Evolutionary conservation across 1,140 invertebrate species (phyloP).

Genomic region (Calliopsis andreniformis): DNA sequence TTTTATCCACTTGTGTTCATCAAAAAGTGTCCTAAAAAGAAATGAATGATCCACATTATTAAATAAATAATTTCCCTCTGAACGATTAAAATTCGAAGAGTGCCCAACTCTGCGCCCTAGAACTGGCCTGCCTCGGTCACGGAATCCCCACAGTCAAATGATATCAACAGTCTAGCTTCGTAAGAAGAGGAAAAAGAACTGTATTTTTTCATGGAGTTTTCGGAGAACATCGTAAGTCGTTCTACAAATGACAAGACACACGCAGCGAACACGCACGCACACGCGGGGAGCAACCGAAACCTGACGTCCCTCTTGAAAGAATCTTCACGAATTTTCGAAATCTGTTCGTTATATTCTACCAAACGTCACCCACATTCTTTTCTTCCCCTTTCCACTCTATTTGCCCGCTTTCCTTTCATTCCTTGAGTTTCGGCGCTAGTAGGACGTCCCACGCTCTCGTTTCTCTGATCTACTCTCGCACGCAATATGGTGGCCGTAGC

Average conservation of each 20-base stretch:
- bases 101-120: conserved; percentile 8
- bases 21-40: too few species aligned
- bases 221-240: conserved; percentile 14
- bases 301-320: conserved; percentile 31
- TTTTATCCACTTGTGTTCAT: too few species aligned
- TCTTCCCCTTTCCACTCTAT: background rate
- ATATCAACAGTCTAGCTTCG: conserved; percentile 39
- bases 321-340: conserved; percentile 40
- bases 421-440: too few species aligned
- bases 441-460: background rate
- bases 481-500: background rate
- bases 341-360: conserved; percentile 37
- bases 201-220: conserved; percentile 30
- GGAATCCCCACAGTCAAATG: conserved; percentile 8
- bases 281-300: background rate
- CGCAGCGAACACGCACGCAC: conserved; percentile 13
- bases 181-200: conserved; percentile 52
- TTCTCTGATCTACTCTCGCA: background rate
- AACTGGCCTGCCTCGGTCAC: background rate
- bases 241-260: conserved; percentile 41
- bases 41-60: too few species aligned
- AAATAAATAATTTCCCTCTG: too few species aligned
- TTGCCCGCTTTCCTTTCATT: conserved; percentile 1
- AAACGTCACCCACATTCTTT: background rate
- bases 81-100: background rate